Evolutionary conservation across 1,140 invertebrate species (phyloP).

Genomic region (Scaptomyza pallida): DNA sequence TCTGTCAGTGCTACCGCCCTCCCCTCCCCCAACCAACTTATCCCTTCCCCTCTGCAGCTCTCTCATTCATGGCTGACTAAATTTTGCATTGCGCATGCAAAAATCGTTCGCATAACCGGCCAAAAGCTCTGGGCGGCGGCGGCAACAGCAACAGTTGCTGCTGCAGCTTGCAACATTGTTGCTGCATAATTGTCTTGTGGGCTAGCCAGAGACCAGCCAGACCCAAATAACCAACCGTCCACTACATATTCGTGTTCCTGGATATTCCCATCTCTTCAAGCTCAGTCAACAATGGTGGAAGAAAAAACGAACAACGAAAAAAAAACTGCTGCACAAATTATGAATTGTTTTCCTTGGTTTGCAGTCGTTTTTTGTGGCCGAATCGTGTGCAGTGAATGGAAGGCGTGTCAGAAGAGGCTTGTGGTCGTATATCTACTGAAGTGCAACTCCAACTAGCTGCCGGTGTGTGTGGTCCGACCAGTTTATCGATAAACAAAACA

Average conservation of each 20-base stretch:
- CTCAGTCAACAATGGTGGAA: not conserved
- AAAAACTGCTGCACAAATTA: constrained; percentile 16
- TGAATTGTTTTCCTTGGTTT: constrained; percentile 27
- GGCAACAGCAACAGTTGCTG: constrained; percentile 18
- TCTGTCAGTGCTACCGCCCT: not conserved
- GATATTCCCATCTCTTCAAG: constrained; percentile 3
- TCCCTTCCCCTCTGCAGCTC: not conserved
- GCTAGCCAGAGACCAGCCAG: not conserved
- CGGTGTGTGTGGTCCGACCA: constrained; percentile 40
- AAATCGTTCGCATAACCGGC: constrained; percentile 32
- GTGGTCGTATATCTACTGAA: constrained; percentile 24
- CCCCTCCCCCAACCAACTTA: not conserved
- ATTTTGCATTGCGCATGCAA: constrained; percentile 66
- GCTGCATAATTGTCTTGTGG: constrained; percentile 19
- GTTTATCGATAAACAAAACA: constrained; percentile 38
- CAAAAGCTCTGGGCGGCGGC: constrained; percentile 1
- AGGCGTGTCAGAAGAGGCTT: constrained; percentile 32
- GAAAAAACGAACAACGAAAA: not conserved
- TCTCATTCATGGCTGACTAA: constrained; percentile 46
- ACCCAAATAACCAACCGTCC: not conserved
- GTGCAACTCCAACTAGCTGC: constrained; percentile 10
- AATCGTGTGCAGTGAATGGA: constrained; percentile 34
- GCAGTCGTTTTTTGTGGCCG: not conserved
- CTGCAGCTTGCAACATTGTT: constrained; percentile 24
- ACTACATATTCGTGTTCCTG: not conserved